These are phyloP conservation scores for Corbicula japonica DNA, from an alignment of 2,888 invertebrate species.

Conservation along the genomic window DNA sequence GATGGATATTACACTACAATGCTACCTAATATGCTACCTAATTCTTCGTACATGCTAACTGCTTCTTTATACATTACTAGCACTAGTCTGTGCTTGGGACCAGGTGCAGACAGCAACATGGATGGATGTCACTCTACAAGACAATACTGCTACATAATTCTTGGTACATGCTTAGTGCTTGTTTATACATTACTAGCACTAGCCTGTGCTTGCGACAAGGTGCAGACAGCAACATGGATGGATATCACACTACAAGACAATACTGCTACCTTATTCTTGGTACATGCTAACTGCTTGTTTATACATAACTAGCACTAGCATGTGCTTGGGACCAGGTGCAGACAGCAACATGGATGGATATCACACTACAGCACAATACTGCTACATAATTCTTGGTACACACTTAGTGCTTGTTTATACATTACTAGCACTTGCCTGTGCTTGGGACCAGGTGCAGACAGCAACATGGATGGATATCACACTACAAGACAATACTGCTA, in stretches of 20 bases:
- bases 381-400: conserved; percentile 26
- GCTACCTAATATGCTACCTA: neutral
- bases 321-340: conserved; percentile 27
- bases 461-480: neutral
- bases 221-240: conserved; percentile 10
- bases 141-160: conserved; percentile 9
- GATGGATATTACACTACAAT: neutral
- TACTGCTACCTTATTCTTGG: neutral
- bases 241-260: too few relatives aligned
- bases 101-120: conserved; percentile 10
- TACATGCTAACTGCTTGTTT: conserved; percentile 24
- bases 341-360: conserved; percentile 5
- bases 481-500: neutral
- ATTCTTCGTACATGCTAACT: conserved; percentile 8
- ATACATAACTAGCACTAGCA: conserved; percentile 11
- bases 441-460: conserved; percentile 20
- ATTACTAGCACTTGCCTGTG: conserved; percentile 33
- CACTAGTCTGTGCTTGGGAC: conserved; percentile 11
- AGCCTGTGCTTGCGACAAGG: conserved; percentile 14
- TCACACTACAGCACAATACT: neutral
- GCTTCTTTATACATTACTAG: conserved; percentile 13
- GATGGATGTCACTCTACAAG: neutral
- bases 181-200: conserved; percentile 14
- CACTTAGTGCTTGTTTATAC: conserved; percentile 23
- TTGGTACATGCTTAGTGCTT: conserved; percentile 27